These are phyloP conservation scores for Ascaphus truei DNA, from an alignment of 2,113 vertebrate genomes.

Conservation along the genomic window DNA sequence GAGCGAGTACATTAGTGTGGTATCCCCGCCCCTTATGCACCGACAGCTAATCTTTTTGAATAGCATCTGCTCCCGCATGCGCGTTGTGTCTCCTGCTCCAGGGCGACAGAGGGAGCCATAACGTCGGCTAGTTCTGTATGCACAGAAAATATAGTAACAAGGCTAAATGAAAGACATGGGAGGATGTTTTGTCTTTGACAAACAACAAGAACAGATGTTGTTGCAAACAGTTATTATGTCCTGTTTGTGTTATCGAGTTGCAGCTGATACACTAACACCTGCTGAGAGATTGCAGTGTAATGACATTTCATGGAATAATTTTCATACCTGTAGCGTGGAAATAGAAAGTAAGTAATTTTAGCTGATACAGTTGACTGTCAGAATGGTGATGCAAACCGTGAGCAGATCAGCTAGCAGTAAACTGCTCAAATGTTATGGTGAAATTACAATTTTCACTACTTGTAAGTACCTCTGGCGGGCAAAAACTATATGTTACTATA, in stretches of 20 bases:
- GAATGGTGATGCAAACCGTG: constrained; percentile 1
- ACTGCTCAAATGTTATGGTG: constrained; percentile 3
- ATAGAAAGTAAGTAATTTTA: constrained; percentile 7
- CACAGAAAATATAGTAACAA: neutral
- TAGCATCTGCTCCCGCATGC: too few relatives aligned
- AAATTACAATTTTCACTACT: constrained; percentile 10
- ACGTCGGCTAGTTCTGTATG: too few relatives aligned
- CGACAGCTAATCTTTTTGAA: too few relatives aligned
- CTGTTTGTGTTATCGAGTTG: constrained; percentile 17
- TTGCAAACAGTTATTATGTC: constrained; percentile 20
- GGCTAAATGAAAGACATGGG: neutral
- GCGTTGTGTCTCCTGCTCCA: too few relatives aligned
- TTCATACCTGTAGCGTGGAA: constrained; percentile 1
- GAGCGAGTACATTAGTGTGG: too few relatives aligned
- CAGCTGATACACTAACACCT: constrained; percentile 10
- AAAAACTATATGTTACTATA: constrained; percentile 31
- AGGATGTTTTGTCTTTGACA: constrained; percentile 14
- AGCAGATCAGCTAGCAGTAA: constrained; percentile 16
- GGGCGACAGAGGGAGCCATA: too few relatives aligned
- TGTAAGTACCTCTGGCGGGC: constrained; percentile 14
- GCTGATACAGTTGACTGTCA: constrained; percentile 14
- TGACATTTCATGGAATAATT: constrained; percentile 3
- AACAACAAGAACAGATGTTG: constrained; percentile 16
- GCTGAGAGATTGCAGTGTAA: constrained; percentile 16
- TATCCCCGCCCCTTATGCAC: too few relatives aligned